Evolutionary conservation across 2,888 invertebrate genomes (phyloP), one percentile per base, ranked within the genome.

Genomic region (Perizoma affinitatum): DNA sequence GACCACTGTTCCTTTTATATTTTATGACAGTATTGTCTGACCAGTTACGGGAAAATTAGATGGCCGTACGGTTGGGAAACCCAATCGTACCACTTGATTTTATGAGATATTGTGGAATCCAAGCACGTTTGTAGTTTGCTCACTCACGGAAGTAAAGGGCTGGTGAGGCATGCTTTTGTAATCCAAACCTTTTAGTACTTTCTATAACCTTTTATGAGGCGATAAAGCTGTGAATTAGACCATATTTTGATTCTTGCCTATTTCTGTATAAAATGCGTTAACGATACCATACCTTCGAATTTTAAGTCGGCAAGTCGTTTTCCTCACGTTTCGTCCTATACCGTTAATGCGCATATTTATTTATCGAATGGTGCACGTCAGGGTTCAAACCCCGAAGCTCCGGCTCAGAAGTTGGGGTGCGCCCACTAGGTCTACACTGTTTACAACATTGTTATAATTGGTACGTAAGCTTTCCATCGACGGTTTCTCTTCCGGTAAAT

Each of bases 11-110:
- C 88, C 87, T 86, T 86, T 80, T 81, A 68, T 65, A 75, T 72
- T 74, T 88, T 81, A 90, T 79, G 78, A 77, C 79, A 66, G 76
- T 75, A 88, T 90, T 89, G 88, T 90, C 78, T 63, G 64, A 65
- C 71, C 60, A 71, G 73, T 71, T 74, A 68, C 73, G 70, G 74
- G 80, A 78, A 83, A 86, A 80, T 73, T 70, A 73, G 73, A 76
- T 77, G 75, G 72, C 70, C 67, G 66, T 67, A 71, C 61, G 70
- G 71, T 87, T 85, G 88, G 89, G 86, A 90, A 90, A 90, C 70
- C 87, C 86, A 71, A 79, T 65, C 74, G 83, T 74, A 71, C 76
- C 69, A 75, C 72, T 75, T 76, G 46, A 44, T 22, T 50, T 63
- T 52, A 58, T 40, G 49, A 65, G 56, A 63, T 49, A 65, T 71